A percentile compares a stretch with the other conserved stretches of the same genome.
Evolutionary conservation across 1,140 invertebrate species (phyloP).

Genomic region (Plodia interpunctella): DNA sequence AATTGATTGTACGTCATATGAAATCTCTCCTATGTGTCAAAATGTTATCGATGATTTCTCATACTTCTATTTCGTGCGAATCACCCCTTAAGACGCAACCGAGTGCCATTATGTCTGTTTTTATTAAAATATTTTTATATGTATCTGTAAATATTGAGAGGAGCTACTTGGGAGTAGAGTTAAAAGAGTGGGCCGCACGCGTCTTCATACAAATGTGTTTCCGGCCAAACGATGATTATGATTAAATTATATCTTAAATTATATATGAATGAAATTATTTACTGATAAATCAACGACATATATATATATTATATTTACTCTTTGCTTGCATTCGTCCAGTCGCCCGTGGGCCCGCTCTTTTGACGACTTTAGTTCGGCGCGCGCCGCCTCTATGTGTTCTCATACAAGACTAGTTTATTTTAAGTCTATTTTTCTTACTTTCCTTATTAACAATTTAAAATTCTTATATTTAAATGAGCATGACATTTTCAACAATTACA

Average conservation of each 20-base stretch:
- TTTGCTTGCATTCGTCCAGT: not conserved
- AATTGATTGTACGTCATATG: slow-evolving; percentile 18
- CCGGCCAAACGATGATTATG: slow-evolving; percentile 44
- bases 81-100: slow-evolving; percentile 37
- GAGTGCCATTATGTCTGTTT: slow-evolving; percentile 68
- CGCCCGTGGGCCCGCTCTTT: slow-evolving; percentile 38
- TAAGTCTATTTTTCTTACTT: not conserved
- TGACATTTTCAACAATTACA: too few species aligned
- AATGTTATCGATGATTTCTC: slow-evolving; percentile 20
- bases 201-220: slow-evolving; percentile 42
- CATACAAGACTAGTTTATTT: slow-evolving; percentile 31
- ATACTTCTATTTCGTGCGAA: slow-evolving; percentile 13
- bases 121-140: slow-evolving; percentile 67
- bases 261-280: slow-evolving; percentile 10
- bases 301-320: slow-evolving; percentile 7
- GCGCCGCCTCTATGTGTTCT: slow-evolving; percentile 31
- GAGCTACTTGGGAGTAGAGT: slow-evolving; percentile 35
- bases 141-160: slow-evolving; percentile 65
- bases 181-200: slow-evolving; percentile 50
- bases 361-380: slow-evolving; percentile 21
- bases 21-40: slow-evolving; percentile 39
- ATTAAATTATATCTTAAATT: slow-evolving; percentile 16
- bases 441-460: not conserved
- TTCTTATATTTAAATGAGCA: not conserved
- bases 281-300: not conserved